Evolutionary conservation across 23 tunicate genomes (phyloP).

Genomic region (Clavelina lepadiformis): DNA sequence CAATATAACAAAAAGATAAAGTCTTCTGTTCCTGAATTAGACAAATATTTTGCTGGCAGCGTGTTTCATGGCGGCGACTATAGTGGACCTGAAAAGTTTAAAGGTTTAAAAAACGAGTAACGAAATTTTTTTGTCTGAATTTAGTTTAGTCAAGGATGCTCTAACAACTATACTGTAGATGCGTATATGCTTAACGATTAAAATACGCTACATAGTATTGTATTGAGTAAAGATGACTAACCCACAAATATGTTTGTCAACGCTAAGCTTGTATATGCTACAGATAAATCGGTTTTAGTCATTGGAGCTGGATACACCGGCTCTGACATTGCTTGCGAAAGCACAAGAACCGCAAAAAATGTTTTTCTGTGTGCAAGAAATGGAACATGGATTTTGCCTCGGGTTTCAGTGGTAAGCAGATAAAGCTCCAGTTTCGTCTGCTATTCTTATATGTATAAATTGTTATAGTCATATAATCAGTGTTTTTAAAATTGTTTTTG

Average conservation of each 20-base stretch:
- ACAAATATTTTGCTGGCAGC: constrained; percentile 33
- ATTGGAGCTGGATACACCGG: constrained; percentile 55
- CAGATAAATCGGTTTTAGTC: constrained; percentile 58
- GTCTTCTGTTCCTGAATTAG: constrained; percentile 39
- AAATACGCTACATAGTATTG: neutral
- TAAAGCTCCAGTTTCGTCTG: neutral
- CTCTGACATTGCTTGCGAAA: constrained; percentile 37
- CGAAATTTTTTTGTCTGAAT: neutral
- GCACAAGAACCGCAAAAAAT: constrained; percentile 10
- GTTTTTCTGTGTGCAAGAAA: constrained; percentile 37
- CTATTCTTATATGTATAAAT: too few species aligned
- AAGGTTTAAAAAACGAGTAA: constrained; percentile 39
- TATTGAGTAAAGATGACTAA: neutral
- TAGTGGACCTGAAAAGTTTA: constrained; percentile 16
- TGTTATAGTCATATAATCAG: too few species aligned
- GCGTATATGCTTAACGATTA: too few species aligned
- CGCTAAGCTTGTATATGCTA: neutral
- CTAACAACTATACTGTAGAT: too few species aligned
- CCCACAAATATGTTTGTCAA: neutral
- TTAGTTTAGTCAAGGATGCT: too few species aligned
- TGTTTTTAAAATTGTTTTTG: neutral
- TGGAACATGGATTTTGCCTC: constrained; percentile 54
- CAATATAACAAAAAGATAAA: constrained; percentile 3
- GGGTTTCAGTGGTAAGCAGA: constrained; percentile 28
- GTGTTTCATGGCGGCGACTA: constrained; percentile 32